Conservation (phyloP, 2,113 vertebrate genomes). For the Centropristis striata region DNA sequence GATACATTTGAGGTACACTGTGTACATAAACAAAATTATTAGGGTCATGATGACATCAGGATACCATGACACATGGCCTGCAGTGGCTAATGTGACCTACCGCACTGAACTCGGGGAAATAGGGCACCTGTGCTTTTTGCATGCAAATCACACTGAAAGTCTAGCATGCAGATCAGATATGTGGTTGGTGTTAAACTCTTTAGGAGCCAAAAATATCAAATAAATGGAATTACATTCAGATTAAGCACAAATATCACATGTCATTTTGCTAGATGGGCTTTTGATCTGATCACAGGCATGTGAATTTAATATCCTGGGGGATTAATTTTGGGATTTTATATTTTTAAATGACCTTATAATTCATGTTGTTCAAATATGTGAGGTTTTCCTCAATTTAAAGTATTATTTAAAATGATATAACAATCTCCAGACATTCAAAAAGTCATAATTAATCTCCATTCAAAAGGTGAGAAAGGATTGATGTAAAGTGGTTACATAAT, state of each 20-base stretch:
- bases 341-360: neutral
- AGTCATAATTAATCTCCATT: constrained; percentile 13
- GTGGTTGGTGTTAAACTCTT: neutral
- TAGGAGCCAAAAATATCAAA: neutral
- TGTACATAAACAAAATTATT: constrained; percentile 38
- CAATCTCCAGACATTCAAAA: constrained; percentile 26
- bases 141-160: constrained; percentile 62
- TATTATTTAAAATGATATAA: neutral
- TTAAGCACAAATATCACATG: neutral
- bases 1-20: constrained; percentile 48
- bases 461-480: neutral
- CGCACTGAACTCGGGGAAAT: constrained; percentile 22
- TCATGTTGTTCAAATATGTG: neutral
- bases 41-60: constrained; percentile 42
- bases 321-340: neutral
- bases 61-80: constrained; percentile 30
- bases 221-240: constrained; percentile 7
- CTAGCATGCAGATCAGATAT: constrained; percentile 35
- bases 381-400: neutral
- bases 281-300: neutral
- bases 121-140: constrained; percentile 45
- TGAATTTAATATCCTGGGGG: neutral
- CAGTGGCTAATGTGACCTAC: constrained; percentile 21
- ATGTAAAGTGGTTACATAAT: constrained; percentile 57
- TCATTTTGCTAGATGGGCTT: neutral